These are phyloP conservation scores for Emydura subglobosa DNA, from an alignment of 2,113 vertebrate species.

Conservation along the genomic window DNA sequence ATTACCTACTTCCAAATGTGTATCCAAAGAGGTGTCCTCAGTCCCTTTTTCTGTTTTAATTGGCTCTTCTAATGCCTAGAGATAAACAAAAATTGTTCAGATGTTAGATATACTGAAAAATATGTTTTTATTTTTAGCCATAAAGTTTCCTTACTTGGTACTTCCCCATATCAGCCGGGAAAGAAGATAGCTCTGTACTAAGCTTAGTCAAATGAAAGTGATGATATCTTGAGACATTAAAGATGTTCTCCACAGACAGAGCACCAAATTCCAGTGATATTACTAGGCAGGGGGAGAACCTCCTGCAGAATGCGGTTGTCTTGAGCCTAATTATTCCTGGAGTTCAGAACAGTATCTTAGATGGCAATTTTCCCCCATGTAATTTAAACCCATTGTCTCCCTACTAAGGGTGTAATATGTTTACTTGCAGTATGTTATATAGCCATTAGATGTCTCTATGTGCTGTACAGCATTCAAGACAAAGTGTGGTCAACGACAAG, in stretches of 20 bases:
- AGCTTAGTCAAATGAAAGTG: background rate
- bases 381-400: background rate
- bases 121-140: background rate
- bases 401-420: background rate
- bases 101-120: constrained; percentile 14
- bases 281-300: background rate
- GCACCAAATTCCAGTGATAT: background rate
- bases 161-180: background rate
- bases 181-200: background rate
- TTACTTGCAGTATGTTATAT: accelerated
- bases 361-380: background rate
- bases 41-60: constrained; percentile 17
- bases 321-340: background rate
- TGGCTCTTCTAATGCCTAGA: constrained; percentile 86
- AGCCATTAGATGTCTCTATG: accelerated
- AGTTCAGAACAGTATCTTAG: background rate
- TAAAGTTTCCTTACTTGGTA: background rate
- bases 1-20: constrained; percentile 86
- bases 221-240: background rate
- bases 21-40: constrained; percentile 74
- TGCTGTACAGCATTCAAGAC: accelerated
- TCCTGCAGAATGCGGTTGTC: background rate
- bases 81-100: constrained; percentile 57
- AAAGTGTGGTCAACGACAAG: accelerated
- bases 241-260: background rate